Conservation (phyloP, 2,888 invertebrate genomes). For the Diaperis boleti region DNA sequence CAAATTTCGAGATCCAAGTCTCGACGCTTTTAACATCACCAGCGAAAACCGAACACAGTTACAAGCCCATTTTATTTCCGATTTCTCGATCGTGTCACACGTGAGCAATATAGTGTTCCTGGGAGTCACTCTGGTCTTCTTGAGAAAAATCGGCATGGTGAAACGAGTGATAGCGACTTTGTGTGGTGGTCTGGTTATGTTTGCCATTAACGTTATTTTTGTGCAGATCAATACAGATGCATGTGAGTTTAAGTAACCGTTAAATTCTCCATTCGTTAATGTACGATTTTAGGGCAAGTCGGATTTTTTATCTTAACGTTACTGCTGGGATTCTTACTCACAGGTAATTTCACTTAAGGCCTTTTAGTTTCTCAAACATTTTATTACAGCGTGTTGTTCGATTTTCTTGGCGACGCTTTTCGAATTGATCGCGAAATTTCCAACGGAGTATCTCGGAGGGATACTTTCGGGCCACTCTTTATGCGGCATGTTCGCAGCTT, state of each 20-base stretch:
- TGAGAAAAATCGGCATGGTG: constrained; percentile 23
- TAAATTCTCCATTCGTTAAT: constrained; percentile 14
- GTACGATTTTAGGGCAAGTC: constrained; percentile 49
- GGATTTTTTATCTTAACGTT: constrained; percentile 48
- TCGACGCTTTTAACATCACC: background rate
- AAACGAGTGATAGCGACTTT: constrained; percentile 37
- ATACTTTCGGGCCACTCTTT: constrained; percentile 51
- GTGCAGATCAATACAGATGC: constrained; percentile 44
- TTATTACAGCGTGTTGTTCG: constrained; percentile 48
- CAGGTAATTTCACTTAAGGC: background rate
- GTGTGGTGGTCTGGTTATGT: constrained; percentile 22
- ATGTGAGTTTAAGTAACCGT: constrained; percentile 36
- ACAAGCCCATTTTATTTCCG: constrained; percentile 36
- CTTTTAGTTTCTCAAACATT: background rate
- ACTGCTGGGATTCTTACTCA: constrained; percentile 38
- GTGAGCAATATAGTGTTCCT: constrained; percentile 32
- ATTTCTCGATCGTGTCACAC: constrained; percentile 35
- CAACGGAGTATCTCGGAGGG: constrained; percentile 50
- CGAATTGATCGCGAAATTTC: constrained; percentile 53
- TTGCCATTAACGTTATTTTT: constrained; percentile 38
- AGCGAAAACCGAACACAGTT: constrained; percentile 30
- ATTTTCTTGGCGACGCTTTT: constrained; percentile 52
- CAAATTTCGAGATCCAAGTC: constrained; percentile 37
- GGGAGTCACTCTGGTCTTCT: constrained; percentile 28
- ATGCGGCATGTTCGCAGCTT: constrained; percentile 52